phyloP scores from a whole-genome alignment of 2,113 vertebrate species.

The Oxygymnocypris stewartii region DNA sequence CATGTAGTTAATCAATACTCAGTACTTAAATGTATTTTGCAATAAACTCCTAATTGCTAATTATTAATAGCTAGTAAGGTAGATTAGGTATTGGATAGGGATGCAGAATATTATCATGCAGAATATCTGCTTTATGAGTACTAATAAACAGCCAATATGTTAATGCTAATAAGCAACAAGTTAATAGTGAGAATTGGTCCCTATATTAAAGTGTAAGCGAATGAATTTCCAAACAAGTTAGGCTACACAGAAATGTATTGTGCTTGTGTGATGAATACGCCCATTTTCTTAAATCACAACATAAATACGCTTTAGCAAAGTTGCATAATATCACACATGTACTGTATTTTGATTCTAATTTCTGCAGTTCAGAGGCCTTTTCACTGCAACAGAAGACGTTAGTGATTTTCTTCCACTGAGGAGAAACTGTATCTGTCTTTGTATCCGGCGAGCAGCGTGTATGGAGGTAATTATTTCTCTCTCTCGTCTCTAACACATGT shows the following conservation, averaged over 20 bases:
- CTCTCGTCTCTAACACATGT: slow-evolving; percentile 61
- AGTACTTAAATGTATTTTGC: too few species aligned
- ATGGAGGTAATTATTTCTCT: slow-evolving; percentile 61
- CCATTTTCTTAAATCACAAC: not conserved
- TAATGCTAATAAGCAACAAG: too few species aligned
- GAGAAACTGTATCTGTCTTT: slow-evolving; percentile 43
- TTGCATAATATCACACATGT: not conserved
- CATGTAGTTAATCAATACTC: too few species aligned
- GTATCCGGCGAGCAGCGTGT: slow-evolving; percentile 39
- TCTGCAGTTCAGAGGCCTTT: not conserved
- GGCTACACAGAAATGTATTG: not conserved
- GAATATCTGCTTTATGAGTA: too few species aligned
- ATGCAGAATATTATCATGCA: too few species aligned
- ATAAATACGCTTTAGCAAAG: not conserved
- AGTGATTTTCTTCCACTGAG: not conserved
- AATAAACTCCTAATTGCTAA: too few species aligned
- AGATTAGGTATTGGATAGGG: too few species aligned
- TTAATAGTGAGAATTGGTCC: too few species aligned
- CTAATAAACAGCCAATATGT: too few species aligned
- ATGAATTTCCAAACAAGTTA: not conserved
- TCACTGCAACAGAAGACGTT: not conserved
- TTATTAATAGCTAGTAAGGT: too few species aligned
- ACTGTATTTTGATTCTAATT: not conserved
- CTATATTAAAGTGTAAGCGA: not conserved
- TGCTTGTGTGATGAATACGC: not conserved